A percentile compares a stretch with the other conserved stretches of the same genome.
Conservation (phyloP, 2,113 vertebrate genomes). For the Riparia riparia region DNA sequence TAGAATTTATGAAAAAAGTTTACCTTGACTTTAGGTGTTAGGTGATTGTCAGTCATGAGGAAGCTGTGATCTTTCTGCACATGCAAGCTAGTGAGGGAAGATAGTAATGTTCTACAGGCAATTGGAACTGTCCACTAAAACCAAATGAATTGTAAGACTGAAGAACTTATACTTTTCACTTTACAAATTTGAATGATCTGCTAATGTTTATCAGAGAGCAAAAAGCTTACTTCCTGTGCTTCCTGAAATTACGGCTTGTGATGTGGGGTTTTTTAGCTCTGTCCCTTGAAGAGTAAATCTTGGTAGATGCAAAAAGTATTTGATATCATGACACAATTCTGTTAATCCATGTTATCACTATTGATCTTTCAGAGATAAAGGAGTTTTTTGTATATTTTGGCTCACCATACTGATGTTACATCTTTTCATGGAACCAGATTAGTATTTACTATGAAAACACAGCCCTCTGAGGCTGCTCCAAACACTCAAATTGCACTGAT, state of each 20-base stretch:
- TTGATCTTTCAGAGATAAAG: neutral
- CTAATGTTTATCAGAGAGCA: neutral
- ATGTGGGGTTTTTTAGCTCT: neutral
- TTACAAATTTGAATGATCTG: neutral
- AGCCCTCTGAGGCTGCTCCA: neutral
- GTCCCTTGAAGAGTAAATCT: neutral
- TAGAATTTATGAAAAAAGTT: neutral
- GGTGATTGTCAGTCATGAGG: neutral
- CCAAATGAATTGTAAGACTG: neutral
- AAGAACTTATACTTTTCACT: neutral
- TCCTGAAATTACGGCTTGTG: neutral
- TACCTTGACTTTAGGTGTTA: neutral
- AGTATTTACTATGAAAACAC: neutral
- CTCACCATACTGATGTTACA: neutral
- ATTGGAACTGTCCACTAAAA: neutral
- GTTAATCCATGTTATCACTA: neutral
- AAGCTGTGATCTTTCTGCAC: neutral
- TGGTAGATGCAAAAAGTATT: neutral
- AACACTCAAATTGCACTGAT: conserved; percentile 9
- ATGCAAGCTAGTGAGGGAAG: neutral
- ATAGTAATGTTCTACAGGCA: neutral
- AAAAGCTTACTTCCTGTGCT: neutral
- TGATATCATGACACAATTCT: neutral
- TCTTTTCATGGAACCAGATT: neutral
- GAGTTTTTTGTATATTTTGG: neutral